A percentile compares a stretch with the other conserved stretches of the same genome.
phyloP scores from a whole-genome alignment of 2,888 invertebrate genomes.

The Eupeodes luniger region DNA sequence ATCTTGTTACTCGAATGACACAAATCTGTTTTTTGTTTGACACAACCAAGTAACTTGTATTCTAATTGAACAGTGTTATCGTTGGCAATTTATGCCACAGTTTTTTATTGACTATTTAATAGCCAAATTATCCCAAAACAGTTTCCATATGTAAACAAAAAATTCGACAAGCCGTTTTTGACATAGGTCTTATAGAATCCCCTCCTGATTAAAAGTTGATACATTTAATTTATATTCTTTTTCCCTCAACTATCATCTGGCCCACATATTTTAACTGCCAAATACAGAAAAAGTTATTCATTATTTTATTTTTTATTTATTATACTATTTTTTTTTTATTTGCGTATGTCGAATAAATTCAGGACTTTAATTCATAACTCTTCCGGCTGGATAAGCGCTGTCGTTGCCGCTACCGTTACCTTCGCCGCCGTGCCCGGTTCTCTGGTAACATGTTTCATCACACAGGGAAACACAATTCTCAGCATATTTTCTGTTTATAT shows the following conservation, averaged over 20 bases:
- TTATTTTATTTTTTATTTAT: slow-evolving; percentile 9
- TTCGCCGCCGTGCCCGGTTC: background rate
- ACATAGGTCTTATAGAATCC: background rate
- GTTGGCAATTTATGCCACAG: too few species aligned
- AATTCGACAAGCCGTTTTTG: too few species aligned
- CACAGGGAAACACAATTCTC: slow-evolving; percentile 69
- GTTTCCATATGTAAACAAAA: too few species aligned
- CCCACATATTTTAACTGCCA: slow-evolving; percentile 49
- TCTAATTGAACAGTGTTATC: too few species aligned
- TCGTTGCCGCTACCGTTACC: too few species aligned
- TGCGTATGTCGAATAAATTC: slow-evolving; percentile 39
- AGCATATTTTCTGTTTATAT: too few species aligned
- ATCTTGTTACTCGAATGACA: too few species aligned
- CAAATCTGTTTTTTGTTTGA: too few species aligned
- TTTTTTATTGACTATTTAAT: too few species aligned
- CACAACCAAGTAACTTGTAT: too few species aligned
- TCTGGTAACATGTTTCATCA: slow-evolving; percentile 61
- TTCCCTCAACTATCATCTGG: background rate
- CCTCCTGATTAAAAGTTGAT: background rate
- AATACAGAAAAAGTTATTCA: slow-evolving; percentile 37
- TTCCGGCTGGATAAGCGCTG: slow-evolving; percentile 62
- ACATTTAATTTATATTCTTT: background rate
- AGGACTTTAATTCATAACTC: slow-evolving; percentile 69
- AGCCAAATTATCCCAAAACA: too few species aligned
- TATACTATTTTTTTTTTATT: background rate